Percentiles rank a stretch among this genome's conserved stretches.
Evolutionary conservation across 2,797 vertebrate genomes (phyloP).

Genomic region (Poecilia velifera): DNA sequence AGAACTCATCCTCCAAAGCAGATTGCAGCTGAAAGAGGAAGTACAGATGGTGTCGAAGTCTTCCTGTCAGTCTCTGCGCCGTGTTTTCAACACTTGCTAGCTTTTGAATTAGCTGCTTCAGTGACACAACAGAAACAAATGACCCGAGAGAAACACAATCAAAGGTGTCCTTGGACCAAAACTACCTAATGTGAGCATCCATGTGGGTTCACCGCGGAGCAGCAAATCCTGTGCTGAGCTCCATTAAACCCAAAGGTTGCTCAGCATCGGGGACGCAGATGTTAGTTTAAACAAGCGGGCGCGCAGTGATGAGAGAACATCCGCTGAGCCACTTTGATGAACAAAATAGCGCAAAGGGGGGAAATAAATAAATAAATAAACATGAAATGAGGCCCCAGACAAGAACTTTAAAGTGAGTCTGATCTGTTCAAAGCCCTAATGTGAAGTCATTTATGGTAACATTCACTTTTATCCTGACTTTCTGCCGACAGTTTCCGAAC

Average conservation of each 20-base stretch:
- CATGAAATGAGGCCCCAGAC: neutral
- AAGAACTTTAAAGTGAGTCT: constrained; percentile 43
- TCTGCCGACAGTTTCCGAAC: constrained; percentile 6
- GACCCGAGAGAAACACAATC: constrained; percentile 1
- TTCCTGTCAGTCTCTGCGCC: neutral
- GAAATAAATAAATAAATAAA: neutral
- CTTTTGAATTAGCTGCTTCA: constrained; percentile 18
- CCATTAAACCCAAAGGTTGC: constrained; percentile 18
- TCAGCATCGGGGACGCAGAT: neutral
- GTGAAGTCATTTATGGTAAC: constrained; percentile 13
- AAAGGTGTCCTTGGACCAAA: constrained; percentile 29
- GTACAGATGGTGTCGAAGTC: constrained; percentile 1
- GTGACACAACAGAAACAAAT: constrained; percentile 13
- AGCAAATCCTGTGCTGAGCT: constrained; percentile 6
- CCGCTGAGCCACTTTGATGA: constrained; percentile 23
- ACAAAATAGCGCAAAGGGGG: constrained; percentile 7
- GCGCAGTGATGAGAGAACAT: neutral
- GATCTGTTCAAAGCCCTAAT: constrained; percentile 19
- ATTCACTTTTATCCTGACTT: constrained; percentile 31
- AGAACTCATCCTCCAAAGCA: constrained; percentile 38
- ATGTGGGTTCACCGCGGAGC: neutral
- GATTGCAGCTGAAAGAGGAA: constrained; percentile 14
- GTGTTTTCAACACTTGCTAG: neutral
- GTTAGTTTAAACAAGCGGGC: constrained; percentile 2
- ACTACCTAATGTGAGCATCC: neutral